Percentiles rank a stretch among this genome's conserved stretches.
phyloP scores from a whole-genome alignment of 2,113 vertebrate species.

The Callaeas wilsoni region DNA sequence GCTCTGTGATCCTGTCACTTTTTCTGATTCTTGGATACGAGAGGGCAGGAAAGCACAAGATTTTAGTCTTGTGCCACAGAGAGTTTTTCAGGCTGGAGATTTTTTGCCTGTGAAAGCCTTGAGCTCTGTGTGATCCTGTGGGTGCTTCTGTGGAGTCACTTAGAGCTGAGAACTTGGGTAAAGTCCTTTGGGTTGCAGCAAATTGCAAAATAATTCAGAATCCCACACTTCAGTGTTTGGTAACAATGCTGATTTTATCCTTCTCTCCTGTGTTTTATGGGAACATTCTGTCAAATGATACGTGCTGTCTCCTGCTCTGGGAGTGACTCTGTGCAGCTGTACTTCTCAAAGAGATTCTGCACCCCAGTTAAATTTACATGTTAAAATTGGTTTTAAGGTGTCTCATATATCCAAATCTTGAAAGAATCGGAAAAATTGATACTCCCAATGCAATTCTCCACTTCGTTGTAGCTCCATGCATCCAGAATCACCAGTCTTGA shows the following conservation, averaged over 20 bases:
- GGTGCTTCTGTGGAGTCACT: background rate
- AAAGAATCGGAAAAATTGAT: background rate
- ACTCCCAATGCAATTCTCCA: background rate
- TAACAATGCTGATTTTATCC: background rate
- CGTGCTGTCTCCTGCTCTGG: background rate
- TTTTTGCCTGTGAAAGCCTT: background rate
- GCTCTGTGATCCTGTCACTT: background rate
- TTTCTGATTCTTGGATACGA: rapidly evolving
- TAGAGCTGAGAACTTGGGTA: background rate
- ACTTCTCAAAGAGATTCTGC: background rate
- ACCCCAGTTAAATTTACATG: rapidly evolving
- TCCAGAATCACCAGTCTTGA: background rate
- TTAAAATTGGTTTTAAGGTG: background rate
- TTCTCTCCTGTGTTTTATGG: background rate
- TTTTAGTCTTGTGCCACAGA: background rate
- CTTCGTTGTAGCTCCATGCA: background rate
- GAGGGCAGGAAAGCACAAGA: background rate
- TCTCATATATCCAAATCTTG: background rate
- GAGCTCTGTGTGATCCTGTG: background rate
- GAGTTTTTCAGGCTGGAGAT: background rate
- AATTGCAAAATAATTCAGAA: background rate
- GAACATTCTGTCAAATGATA: background rate
- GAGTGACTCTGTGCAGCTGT: background rate
- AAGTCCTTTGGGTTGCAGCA: background rate
- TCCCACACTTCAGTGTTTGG: background rate